phyloP scores from a whole-genome alignment of 2,113 vertebrate genomes.

The Nesogale talazaci region DNA sequence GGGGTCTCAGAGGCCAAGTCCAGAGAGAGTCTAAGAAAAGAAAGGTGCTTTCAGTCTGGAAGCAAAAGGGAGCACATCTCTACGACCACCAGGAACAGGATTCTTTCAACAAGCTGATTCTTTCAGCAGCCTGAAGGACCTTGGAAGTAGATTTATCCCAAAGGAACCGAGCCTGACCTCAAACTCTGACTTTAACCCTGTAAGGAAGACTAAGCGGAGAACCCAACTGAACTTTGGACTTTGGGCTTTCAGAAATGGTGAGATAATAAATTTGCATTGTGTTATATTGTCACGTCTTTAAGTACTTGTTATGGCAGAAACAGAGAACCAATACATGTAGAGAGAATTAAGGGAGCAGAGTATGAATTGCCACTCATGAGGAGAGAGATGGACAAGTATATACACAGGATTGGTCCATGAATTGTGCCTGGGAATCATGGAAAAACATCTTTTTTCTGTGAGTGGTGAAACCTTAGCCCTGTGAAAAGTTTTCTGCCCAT shows the following conservation, averaged over 20 bases:
- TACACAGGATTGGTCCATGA: background rate
- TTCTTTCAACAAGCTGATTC: background rate
- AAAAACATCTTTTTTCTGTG: background rate
- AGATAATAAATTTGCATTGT: background rate
- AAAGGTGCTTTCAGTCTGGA: background rate
- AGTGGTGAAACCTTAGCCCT: background rate
- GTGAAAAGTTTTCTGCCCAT: background rate
- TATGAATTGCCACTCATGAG: background rate
- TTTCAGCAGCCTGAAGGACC: background rate
- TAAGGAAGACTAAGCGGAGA: background rate
- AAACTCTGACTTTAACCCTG: background rate
- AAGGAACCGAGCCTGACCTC: background rate
- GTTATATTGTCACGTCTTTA: background rate
- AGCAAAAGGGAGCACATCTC: background rate
- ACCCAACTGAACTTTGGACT: background rate
- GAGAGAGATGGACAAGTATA: background rate
- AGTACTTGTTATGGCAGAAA: background rate
- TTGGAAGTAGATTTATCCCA: background rate
- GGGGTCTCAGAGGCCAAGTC: background rate
- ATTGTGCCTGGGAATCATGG: background rate
- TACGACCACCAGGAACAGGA: background rate
- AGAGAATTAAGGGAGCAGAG: background rate
- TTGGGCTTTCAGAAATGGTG: background rate
- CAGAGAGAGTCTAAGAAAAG: background rate
- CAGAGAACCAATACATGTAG: background rate